These are phyloP conservation scores for Amblyteles armatorius DNA, from an alignment of 2,888 invertebrate species.

Conservation along the genomic window DNA sequence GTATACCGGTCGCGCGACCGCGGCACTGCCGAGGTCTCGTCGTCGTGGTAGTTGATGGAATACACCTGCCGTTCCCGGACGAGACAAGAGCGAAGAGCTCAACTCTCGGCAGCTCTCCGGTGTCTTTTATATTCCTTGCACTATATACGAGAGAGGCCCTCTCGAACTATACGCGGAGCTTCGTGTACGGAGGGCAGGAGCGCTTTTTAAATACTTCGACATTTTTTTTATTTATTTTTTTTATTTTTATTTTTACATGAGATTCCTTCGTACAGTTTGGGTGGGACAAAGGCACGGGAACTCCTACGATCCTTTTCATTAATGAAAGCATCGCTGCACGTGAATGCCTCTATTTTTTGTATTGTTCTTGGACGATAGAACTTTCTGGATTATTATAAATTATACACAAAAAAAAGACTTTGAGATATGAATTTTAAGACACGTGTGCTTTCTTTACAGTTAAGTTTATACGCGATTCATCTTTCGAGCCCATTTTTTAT, in stretches of 20 bases:
- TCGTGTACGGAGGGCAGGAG: constrained; percentile 9
- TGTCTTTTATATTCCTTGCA: constrained; percentile 64
- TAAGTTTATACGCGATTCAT: constrained; percentile 54
- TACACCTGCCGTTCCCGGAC: constrained; percentile 66
- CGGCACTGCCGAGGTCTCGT: constrained; percentile 19
- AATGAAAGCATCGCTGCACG: constrained; percentile 13
- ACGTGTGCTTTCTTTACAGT: constrained; percentile 25
- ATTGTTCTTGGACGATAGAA: constrained; percentile 20
- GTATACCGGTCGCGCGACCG: constrained; percentile 32
- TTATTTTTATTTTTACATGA: neutral
- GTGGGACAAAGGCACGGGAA: constrained; percentile 40
- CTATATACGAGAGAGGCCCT: constrained; percentile 21
- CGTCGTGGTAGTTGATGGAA: constrained; percentile 46
- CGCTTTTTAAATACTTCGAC: constrained; percentile 27
- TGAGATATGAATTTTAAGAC: constrained; percentile 19
- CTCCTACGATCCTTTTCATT: constrained; percentile 25
- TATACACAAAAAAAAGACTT: neutral
- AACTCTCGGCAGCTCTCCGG: constrained; percentile 60
- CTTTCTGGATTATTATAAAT: neutral
- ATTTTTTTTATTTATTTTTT: constrained; percentile 17
- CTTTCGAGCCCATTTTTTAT: constrained; percentile 40
- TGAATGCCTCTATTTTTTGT: constrained; percentile 32
- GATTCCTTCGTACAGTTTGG: constrained; percentile 41
- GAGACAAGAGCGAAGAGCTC: constrained; percentile 63
- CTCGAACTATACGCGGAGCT: constrained; percentile 34